phyloP scores from a whole-genome alignment of 1,140 invertebrate genomes.

The Teleopsis dalmanni region DNA sequence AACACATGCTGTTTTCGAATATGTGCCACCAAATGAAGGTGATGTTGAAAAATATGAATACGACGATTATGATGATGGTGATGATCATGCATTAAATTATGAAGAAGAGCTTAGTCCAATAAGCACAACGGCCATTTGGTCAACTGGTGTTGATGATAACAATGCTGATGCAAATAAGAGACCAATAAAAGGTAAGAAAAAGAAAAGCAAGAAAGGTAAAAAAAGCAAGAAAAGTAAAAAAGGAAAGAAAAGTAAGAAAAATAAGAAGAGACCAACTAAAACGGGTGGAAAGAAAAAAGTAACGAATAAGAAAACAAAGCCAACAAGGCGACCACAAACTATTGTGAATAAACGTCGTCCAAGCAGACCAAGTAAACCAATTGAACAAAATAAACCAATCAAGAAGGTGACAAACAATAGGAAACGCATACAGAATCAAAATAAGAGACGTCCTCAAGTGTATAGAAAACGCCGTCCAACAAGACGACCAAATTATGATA shows the following conservation, averaged over 20 bases:
- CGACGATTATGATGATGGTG: conserved; percentile 11
- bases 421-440: background rate
- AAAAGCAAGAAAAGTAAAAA: conserved; percentile 9
- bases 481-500: conserved; percentile 7
- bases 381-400: no score
- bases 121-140: conserved; percentile 24
- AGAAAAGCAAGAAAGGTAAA: conserved; percentile 12
- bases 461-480: conserved; percentile 8
- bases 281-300: background rate
- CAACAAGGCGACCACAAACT: background rate
- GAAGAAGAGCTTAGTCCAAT: conserved; percentile 17
- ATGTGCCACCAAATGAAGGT: conserved; percentile 22
- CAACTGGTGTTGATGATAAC: conserved; percentile 21
- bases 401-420: background rate
- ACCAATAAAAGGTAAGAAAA: conserved; percentile 1
- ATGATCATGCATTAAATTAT: conserved; percentile 10
- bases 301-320: conserved; percentile 1
- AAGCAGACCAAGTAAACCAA: no score
- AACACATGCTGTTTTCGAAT: conserved; percentile 37
- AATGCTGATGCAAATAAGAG: background rate
- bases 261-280: background rate
- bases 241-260: conserved; percentile 9
- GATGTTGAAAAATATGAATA: conserved; percentile 9
- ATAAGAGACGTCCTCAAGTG: background rate
- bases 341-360: background rate